These are phyloP conservation scores for Theonella swinhoei DNA, from an alignment of 37 sponge, comb jelly and placozoan species.

Conservation along the genomic window DNA sequence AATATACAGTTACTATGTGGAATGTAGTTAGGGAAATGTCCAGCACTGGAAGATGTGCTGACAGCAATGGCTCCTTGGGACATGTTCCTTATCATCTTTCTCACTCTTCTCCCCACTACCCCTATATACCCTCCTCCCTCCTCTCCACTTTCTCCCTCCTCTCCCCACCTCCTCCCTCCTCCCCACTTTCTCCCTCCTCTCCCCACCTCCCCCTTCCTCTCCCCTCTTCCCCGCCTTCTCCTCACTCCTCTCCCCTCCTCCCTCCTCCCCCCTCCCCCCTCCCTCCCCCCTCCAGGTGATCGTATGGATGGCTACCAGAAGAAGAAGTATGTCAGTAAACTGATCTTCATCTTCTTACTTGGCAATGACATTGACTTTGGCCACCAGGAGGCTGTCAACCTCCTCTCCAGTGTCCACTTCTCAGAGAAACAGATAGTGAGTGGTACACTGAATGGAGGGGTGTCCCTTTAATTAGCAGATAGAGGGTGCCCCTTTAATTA, in stretches of 20 bases:
- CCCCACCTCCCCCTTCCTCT: background rate
- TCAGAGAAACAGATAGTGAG: slow-evolving; percentile 98
- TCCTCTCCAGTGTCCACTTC: slow-evolving; percentile 84
- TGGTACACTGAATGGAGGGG: no score
- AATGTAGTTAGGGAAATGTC: background rate
- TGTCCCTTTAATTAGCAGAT: no score
- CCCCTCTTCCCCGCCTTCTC: background rate
- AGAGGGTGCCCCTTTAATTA: no score
- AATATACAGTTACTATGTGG: background rate
- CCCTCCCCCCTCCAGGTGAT: slow-evolving; percentile 64
- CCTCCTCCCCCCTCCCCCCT: slow-evolving; percentile 24
- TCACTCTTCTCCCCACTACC: background rate
- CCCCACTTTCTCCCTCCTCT: background rate
- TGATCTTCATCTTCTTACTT: slow-evolving; percentile 95
- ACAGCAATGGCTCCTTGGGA: background rate
- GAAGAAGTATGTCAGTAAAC: slow-evolving; percentile 98
- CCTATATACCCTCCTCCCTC: background rate
- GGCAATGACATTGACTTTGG: slow-evolving; percentile 98
- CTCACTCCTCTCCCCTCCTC: slow-evolving; percentile 10
- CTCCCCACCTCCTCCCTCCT: background rate
- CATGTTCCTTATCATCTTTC: background rate
- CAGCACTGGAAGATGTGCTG: slow-evolving; percentile 18
- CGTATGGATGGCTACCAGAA: slow-evolving; percentile 97
- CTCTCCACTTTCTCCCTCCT: slow-evolving; percentile 5
- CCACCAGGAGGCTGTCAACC: slow-evolving; percentile 94